Evolutionary conservation across 2,797 vertebrate species (phyloP).

Genomic region (Cynopterus sphinx): DNA sequence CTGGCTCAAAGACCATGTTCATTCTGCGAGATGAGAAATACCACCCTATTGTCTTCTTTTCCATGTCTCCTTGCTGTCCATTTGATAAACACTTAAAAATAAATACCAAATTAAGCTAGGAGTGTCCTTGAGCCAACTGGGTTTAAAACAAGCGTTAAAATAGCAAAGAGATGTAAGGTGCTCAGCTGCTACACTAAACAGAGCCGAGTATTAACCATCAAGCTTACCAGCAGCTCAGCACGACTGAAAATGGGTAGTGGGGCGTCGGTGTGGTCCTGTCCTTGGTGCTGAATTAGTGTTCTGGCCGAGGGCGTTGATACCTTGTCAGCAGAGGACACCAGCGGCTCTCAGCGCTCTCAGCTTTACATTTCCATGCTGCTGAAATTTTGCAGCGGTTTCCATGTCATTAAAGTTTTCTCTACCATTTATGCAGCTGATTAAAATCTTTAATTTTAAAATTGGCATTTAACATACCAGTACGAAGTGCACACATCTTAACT

Average conservation of each 20-base stretch:
- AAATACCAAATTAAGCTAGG: background rate
- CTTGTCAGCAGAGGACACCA: background rate
- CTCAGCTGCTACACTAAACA: background rate
- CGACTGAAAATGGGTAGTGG: background rate
- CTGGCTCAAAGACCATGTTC: background rate
- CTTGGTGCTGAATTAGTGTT: conserved; percentile 70
- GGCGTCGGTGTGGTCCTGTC: conserved; percentile 37
- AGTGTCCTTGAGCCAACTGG: background rate
- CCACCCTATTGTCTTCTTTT: background rate
- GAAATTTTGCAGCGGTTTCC: background rate
- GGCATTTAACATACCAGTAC: background rate
- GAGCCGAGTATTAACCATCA: background rate
- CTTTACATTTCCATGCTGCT: background rate
- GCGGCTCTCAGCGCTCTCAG: background rate
- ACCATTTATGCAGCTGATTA: background rate
- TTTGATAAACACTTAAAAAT: background rate
- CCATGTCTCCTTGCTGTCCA: background rate
- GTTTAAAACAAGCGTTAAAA: background rate
- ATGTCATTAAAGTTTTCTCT: background rate
- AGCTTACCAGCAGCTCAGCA: rapidly evolving
- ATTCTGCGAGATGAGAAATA: background rate
- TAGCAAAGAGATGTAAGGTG: background rate
- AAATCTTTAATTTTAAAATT: background rate
- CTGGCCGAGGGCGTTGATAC: background rate
- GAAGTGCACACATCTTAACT: background rate